A percentile compares a stretch with the other conserved stretches of the same genome.
These are phyloP conservation scores for Heliangelus exortis DNA, from an alignment of 2,797 vertebrate species.

Conservation along the genomic window DNA sequence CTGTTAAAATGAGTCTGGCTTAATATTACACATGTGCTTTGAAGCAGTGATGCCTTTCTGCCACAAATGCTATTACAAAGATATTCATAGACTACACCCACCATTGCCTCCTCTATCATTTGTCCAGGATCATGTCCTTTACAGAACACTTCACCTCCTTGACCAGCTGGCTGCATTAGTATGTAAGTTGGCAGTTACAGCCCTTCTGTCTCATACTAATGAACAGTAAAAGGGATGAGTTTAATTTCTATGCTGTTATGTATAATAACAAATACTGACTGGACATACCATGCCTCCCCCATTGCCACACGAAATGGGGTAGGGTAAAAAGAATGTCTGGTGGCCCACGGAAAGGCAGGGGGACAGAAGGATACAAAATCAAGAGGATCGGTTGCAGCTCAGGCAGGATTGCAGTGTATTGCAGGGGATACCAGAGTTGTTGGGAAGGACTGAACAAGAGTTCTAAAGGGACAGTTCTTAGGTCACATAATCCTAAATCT, in stretches of 20 bases:
- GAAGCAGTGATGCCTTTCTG: neutral
- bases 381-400: neutral
- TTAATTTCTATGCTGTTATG: neutral
- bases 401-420: neutral
- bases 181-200: neutral
- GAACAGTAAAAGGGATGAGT: neutral
- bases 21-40: neutral
- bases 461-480: neutral
- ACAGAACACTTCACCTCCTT: neutral
- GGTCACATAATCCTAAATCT: neutral
- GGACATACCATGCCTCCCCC: neutral
- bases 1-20: neutral
- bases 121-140: neutral
- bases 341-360: neutral
- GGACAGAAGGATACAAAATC: neutral
- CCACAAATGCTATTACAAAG: neutral
- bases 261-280: neutral
- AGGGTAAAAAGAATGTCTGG: neutral
- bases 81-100: neutral
- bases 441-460: neutral
- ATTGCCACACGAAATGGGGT: neutral
- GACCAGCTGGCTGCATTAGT: neutral
- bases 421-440: neutral
- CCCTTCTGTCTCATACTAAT: neutral
- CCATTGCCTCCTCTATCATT: neutral